Percentiles rank a stretch among this genome's conserved stretches.
Conservation (phyloP, 2,113 vertebrate genomes). For the Puffinus mauretanicus region DNA sequence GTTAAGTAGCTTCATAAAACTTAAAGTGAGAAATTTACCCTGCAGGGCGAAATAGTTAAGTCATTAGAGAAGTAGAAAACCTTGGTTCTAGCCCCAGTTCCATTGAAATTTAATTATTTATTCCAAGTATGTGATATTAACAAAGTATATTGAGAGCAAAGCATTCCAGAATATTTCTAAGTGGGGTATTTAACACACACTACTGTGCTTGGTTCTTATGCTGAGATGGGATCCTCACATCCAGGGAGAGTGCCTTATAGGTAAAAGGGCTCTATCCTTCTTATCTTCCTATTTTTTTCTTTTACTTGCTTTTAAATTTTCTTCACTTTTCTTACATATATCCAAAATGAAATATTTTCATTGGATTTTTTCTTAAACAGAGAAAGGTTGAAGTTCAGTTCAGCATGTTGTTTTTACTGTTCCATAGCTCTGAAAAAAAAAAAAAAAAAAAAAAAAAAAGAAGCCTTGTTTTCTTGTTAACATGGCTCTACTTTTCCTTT, state of each 20-base stretch:
- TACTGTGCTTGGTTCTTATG: not conserved
- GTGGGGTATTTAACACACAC: not conserved
- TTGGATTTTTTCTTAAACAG: not conserved
- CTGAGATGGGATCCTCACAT: not conserved
- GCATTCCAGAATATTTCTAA: not conserved
- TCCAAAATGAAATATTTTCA: not conserved
- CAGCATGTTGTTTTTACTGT: not conserved
- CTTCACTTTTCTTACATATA: not conserved
- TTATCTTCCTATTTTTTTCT: not conserved
- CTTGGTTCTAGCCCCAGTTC: not conserved
- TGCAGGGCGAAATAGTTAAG: not conserved
- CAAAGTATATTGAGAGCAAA: not conserved
- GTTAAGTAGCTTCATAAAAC: not conserved
- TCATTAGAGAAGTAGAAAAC: not conserved
- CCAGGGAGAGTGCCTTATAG: not conserved
- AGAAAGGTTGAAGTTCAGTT: not conserved
- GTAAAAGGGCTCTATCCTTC: not conserved
- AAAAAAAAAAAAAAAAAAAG: not conserved
- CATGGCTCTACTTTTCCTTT: not conserved
- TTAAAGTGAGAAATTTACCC: not conserved
- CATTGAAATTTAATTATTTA: not conserved
- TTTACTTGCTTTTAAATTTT: not conserved
- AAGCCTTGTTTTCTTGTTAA: not conserved
- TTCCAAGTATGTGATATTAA: not conserved
- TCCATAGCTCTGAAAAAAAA: not conserved